Percentiles rank a stretch among this genome's conserved stretches.
Evolutionary conservation across 1,140 invertebrate species (phyloP).

Genomic region (Protaetia brevitarsis): DNA sequence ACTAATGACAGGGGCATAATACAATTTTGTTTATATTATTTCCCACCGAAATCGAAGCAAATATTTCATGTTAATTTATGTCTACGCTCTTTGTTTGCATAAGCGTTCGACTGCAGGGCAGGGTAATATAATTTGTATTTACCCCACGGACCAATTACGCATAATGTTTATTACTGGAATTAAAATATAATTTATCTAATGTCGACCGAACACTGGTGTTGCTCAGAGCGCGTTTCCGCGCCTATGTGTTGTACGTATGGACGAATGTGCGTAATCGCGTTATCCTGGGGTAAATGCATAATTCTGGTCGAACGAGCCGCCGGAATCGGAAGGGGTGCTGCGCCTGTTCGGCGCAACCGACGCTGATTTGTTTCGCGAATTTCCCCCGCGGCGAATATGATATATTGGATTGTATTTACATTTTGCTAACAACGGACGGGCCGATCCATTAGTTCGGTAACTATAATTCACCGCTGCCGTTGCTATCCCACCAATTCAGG

Average conservation of each 20-base stretch:
- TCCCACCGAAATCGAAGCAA: neutral
- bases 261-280: conserved; percentile 7
- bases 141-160: conserved; percentile 9
- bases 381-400: conserved; percentile 12
- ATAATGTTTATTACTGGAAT: conserved; percentile 16
- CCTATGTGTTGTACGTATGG: neutral
- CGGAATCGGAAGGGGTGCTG: neutral
- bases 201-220: neutral
- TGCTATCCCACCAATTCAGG: neutral
- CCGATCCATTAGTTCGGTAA: conserved; percentile 4
- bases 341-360: neutral
- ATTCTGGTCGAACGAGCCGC: neutral
- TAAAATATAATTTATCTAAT: conserved; percentile 17
- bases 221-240: neutral
- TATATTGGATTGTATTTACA: conserved; percentile 16
- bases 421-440: conserved; percentile 13
- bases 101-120: conserved; percentile 1
- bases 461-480: conserved; percentile 3
- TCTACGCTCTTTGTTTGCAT: neutral
- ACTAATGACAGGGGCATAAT: neutral
- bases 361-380: conserved; percentile 1
- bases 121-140: conserved; percentile 2
- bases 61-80: conserved; percentile 12
- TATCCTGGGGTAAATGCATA: conserved; percentile 10
- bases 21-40: conserved; percentile 14